A percentile compares a stretch with the other conserved stretches of the same genome.
Conservation (phyloP, 2,797 vertebrate species). For the Dipus sagitta region DNA sequence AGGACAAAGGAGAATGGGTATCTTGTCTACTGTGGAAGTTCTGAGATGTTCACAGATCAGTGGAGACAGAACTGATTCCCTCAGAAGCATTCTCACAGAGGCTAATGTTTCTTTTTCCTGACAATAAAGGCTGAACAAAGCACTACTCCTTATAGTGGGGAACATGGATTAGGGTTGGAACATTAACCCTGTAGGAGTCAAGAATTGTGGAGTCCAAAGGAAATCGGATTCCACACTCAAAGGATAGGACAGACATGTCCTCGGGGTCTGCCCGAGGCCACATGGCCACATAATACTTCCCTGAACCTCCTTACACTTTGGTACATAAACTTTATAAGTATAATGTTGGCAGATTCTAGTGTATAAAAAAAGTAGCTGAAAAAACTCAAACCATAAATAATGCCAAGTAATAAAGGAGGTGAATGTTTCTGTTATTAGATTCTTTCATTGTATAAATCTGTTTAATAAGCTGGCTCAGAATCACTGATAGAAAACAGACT, state of each 20-base stretch:
- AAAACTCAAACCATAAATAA: conserved; percentile 89
- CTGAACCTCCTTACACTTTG: conserved; percentile 81
- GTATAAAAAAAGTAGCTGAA: conserved; percentile 89
- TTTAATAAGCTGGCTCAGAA: conserved; percentile 91
- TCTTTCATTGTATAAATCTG: conserved; percentile 93
- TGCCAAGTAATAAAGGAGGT: conserved; percentile 91
- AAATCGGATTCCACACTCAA: conserved; percentile 56
- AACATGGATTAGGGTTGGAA: background rate
- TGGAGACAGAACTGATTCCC: conserved; percentile 68
- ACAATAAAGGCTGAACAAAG: conserved; percentile 51
- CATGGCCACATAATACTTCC: conserved; percentile 68
- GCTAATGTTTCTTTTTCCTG: conserved; percentile 12
- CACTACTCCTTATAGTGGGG: background rate
- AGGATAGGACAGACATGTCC: conserved; percentile 20
- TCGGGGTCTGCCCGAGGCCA: background rate
- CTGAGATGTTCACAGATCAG: conserved; percentile 81
- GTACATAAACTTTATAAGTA: conserved; percentile 88
- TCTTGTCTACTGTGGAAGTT: conserved; percentile 77
- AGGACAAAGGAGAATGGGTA: conserved; percentile 64
- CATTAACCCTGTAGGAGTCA: conserved; percentile 37
- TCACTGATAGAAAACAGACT: conserved; percentile 92
- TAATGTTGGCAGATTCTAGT: conserved; percentile 87
- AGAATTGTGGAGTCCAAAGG: conserved; percentile 61
- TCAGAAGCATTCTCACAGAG: conserved; percentile 47
- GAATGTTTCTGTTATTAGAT: conserved; percentile 92